A percentile compares a stretch with the other conserved stretches of the same genome.
These are phyloP conservation scores for Leptinotarsa defecta DNA, from an alignment of 1,140 invertebrate species.

Conservation along the genomic window DNA sequence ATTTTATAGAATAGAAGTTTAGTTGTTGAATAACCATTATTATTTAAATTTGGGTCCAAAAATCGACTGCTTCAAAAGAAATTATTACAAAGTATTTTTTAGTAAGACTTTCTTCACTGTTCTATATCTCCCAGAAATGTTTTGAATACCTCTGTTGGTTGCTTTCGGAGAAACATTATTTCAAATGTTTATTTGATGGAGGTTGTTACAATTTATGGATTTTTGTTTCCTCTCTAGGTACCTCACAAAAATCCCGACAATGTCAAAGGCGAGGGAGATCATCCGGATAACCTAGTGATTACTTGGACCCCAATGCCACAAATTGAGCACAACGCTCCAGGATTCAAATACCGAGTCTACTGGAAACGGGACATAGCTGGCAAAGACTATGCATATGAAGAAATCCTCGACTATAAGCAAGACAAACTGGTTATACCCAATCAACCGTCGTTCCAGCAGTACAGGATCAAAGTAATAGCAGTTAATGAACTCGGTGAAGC, in stretches of 20 bases:
- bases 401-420: conserved; percentile 78
- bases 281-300: conserved; percentile 90
- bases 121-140: no score
- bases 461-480: conserved; percentile 89
- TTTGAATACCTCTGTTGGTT: no score
- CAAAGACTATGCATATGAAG: conserved; percentile 69
- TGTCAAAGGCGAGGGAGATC: conserved; percentile 86
- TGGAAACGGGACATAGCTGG: conserved; percentile 82
- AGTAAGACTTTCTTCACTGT: no score
- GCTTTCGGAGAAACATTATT: neutral
- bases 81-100: no score
- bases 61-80: no score
- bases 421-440: conserved; percentile 73
- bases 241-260: conserved; percentile 95
- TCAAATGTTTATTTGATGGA: neutral
- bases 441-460: conserved; percentile 89
- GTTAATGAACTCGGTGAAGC: conserved; percentile 90
- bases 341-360: conserved; percentile 89
- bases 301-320: conserved; percentile 93
- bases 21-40: no score
- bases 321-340: conserved; percentile 94
- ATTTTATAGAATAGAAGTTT: no score
- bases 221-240: conserved; percentile 55
- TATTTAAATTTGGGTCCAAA: no score
- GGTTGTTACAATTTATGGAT: neutral